Evolutionary conservation across 2,888 invertebrate genomes (phyloP), one percentile per base, ranked within the genome.

Genomic region (Trichopria drosophilae): DNA sequence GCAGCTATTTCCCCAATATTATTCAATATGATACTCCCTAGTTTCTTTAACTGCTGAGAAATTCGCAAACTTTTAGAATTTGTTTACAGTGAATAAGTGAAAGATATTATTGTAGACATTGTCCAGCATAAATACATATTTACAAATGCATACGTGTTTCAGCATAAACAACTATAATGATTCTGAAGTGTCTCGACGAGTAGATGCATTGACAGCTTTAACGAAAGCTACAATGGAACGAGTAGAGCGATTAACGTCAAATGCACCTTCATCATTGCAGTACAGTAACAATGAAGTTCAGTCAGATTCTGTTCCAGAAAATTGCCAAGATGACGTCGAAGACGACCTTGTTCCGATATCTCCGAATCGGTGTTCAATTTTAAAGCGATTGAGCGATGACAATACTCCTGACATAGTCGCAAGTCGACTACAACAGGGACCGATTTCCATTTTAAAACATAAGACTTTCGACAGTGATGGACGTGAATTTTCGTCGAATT

Each of bases 221-320:
- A 84, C 85, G 43, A 81, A 81, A 72, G 82, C 84, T 66, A 84
- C 85, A 35, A 79, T 85, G 77, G 84, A 84, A 71, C 82, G 83
- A 68, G 84, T 85, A 65, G 84, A 84, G 73, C 80, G 80, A 76
- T 79, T 85, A 68, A 78, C 80, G 57, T 66, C 66, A 20, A 62
- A 57, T 36, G 51, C 63, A 7, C 51, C 57, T 49, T 57, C 39
- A 40, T 52, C 57, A 31, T 37, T 43, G 43, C n/a, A n/a, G n/a
- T n/a, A n/a, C n/a, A n/a, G n/a, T n/a, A n/a, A n/a, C n/a, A n/a
- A n/a, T n/a, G n/a, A n/a, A n/a, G n/a, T n/a, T n/a, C n/a, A n/a
- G n/a, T n/a, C n/a, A n/a, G n/a, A n/a, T n/a, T n/a, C n/a, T n/a
- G n/a, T n/a, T n/a, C n/a, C n/a, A n/a, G n/a, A n/a, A n/a, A n/a